phyloP scores from a whole-genome alignment of 2,888 invertebrate species.

The Drosophila heteroneura region DNA sequence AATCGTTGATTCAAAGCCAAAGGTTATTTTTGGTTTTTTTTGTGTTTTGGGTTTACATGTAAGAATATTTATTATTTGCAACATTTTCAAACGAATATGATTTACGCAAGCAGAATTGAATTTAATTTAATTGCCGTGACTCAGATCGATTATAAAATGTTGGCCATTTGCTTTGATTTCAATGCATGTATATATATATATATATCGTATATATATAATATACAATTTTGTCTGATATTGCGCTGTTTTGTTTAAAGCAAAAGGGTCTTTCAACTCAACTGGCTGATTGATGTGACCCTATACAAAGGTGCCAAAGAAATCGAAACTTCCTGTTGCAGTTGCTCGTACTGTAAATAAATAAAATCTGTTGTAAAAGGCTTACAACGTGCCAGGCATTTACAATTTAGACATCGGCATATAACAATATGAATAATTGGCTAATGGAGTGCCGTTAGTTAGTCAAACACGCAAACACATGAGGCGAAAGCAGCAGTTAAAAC shows the following conservation, averaged over 20 bases:
- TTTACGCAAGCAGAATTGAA: slow-evolving; percentile 3
- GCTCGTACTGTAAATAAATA: neutral
- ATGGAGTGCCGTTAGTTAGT: slow-evolving; percentile 42
- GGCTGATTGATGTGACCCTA: slow-evolving; percentile 12
- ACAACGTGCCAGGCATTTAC: slow-evolving; percentile 56
- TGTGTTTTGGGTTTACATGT: neutral
- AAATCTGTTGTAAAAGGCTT: slow-evolving; percentile 5
- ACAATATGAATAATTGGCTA: slow-evolving; percentile 53
- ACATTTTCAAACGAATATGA: neutral
- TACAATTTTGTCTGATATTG: neutral
- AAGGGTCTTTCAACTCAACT: slow-evolving; percentile 49
- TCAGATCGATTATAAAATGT: slow-evolving; percentile 6
- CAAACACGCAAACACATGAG: slow-evolving; percentile 52
- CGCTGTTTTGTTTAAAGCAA: neutral
- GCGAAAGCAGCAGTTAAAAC: slow-evolving; percentile 35
- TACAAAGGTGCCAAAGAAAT: slow-evolving; percentile 56
- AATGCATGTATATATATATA: neutral
- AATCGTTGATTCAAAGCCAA: neutral
- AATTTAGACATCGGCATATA: slow-evolving; percentile 39
- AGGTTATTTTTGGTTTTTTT: neutral
- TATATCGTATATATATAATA: neutral
- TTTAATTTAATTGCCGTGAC: slow-evolving; percentile 10
- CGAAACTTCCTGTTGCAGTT: slow-evolving; percentile 65
- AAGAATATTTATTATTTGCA: neutral
- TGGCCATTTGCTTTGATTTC: slow-evolving; percentile 18